Percentiles rank a stretch among this genome's conserved stretches.
These are phyloP conservation scores for Limanda limanda DNA, from an alignment of 2,113 vertebrate genomes.

Conservation along the genomic window DNA sequence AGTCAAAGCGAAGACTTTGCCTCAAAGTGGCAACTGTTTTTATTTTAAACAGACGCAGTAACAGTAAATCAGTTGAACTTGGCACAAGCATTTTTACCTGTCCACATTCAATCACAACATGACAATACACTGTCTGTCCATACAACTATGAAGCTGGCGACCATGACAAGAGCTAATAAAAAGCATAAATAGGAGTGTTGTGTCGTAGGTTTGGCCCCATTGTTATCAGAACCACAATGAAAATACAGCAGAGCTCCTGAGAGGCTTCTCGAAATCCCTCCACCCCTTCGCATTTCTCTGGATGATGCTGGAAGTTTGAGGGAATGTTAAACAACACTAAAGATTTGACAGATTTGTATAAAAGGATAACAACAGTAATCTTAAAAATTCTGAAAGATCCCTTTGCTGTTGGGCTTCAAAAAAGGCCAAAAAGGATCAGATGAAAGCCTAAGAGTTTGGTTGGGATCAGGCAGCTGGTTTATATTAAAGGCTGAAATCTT, in stretches of 20 bases:
- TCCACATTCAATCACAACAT: slow-evolving; percentile 4
- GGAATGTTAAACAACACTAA: neutral
- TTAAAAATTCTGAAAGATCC: neutral
- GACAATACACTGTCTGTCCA: neutral
- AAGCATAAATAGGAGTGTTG: slow-evolving; percentile 9
- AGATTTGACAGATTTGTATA: neutral
- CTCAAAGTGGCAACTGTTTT: slow-evolving; percentile 44
- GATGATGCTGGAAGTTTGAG: neutral
- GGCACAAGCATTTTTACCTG: slow-evolving; percentile 28
- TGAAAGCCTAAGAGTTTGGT: slow-evolving; percentile 8
- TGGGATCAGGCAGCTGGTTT: slow-evolving; percentile 21
- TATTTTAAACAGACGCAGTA: slow-evolving; percentile 52
- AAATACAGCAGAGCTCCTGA: neutral
- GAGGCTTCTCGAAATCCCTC: neutral
- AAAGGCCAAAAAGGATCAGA: neutral
- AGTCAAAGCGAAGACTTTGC: slow-evolving; percentile 49
- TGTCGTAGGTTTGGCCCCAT: slow-evolving; percentile 13
- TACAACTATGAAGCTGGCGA: slow-evolving; percentile 22
- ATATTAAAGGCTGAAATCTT: slow-evolving; percentile 18
- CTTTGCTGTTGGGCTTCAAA: neutral
- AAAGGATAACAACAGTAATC: neutral
- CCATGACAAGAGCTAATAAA: slow-evolving; percentile 19
- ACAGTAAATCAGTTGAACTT: neutral
- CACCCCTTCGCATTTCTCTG: neutral
- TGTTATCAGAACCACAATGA: neutral